These are phyloP conservation scores for Falcaria lacertinaria DNA, from an alignment of 2,888 invertebrate species.

Conservation along the genomic window DNA sequence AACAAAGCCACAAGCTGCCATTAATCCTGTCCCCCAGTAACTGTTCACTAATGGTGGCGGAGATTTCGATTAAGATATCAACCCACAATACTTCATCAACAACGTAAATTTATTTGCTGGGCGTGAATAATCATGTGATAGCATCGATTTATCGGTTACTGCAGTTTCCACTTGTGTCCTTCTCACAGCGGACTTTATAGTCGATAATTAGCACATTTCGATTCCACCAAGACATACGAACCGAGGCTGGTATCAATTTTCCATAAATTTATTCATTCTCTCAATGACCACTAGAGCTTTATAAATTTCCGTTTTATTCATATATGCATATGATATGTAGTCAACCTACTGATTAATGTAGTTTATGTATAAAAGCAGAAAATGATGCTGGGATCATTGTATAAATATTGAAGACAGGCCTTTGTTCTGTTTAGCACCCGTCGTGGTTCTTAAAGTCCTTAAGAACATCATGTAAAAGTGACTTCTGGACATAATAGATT, in stretches of 20 bases:
- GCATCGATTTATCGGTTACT: constrained; percentile 65
- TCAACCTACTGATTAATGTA: not conserved
- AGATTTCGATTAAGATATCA: constrained; percentile 79
- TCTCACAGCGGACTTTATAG: constrained; percentile 43
- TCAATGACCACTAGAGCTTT: constrained; percentile 4
- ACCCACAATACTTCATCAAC: constrained; percentile 73
- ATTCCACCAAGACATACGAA: constrained; percentile 12
- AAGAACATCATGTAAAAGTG: too few species aligned
- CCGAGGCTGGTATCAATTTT: constrained; percentile 1
- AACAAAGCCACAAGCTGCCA: constrained; percentile 68
- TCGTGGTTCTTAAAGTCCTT: too few species aligned
- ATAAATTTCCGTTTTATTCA: constrained; percentile 7
- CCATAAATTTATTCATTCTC: not conserved
- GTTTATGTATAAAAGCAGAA: not conserved
- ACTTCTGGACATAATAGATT: too few species aligned
- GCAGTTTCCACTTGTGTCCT: constrained; percentile 50
- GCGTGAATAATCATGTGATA: constrained; percentile 74
- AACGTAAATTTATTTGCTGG: constrained; percentile 75
- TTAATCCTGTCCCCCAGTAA: constrained; percentile 65
- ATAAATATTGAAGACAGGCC: too few species aligned
- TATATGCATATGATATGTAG: constrained; percentile 1
- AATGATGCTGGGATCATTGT: too few species aligned
- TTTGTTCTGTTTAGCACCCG: too few species aligned
- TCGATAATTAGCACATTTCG: constrained; percentile 26
- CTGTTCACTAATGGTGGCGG: constrained; percentile 63